Conservation (phyloP, 2,113 vertebrate genomes). For the Mus musculus region DNA sequence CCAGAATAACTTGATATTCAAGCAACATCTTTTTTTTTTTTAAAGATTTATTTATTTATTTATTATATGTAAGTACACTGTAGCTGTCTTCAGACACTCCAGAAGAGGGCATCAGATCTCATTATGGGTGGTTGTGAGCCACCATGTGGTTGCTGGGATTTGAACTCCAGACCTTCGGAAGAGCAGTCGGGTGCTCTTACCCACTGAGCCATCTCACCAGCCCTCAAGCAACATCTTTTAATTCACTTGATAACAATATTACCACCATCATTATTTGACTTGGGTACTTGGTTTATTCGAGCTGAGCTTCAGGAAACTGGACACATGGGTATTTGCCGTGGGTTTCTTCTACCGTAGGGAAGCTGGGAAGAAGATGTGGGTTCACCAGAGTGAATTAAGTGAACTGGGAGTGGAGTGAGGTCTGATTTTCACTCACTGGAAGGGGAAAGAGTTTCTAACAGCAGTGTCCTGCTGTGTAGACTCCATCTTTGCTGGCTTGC, state of each 20-base stretch:
- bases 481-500: neutral
- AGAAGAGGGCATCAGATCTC: too few species aligned
- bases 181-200: too few species aligned
- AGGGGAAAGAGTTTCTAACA: neutral
- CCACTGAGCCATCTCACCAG: too few species aligned
- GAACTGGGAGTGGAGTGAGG: neutral
- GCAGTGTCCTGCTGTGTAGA: neutral
- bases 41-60: too few species aligned
- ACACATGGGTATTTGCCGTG: neutral
- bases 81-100: too few species aligned
- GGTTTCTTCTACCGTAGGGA: neutral
- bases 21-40: slow-evolving; percentile 37
- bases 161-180: too few species aligned
- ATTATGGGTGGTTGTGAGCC: too few species aligned
- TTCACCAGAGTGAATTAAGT: neutral
- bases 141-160: too few species aligned
- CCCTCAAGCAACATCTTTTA: slow-evolving; percentile 46
- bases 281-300: neutral
- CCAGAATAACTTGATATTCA: slow-evolving; percentile 67
- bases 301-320: slow-evolving; percentile 3
- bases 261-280: neutral
- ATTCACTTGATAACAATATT: neutral
- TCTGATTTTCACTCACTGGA: neutral
- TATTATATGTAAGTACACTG: too few species aligned
- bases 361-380: neutral